A percentile compares a stretch with the other conserved stretches of the same genome.
phyloP scores from a whole-genome alignment of 64 coral and sea anemone genomes.

The Stylophora pistillata region DNA sequence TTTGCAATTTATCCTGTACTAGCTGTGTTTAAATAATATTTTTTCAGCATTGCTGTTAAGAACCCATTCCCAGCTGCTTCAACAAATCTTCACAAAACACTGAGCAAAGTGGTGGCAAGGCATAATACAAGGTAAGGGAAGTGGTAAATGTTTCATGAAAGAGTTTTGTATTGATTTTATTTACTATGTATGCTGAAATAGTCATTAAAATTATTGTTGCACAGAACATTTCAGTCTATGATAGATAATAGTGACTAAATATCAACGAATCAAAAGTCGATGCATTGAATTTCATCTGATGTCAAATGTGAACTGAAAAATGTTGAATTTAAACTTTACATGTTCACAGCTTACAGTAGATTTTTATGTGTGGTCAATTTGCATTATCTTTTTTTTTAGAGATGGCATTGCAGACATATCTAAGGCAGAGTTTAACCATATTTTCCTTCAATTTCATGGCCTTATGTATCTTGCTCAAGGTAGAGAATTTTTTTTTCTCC shows the following conservation, averaged over 20 bases:
- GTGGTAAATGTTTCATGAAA: background rate
- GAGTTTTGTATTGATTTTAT: too few relatives aligned
- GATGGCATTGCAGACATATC: slow-evolving; percentile 31
- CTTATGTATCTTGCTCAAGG: slow-evolving; percentile 94
- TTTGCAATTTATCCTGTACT: too few relatives aligned
- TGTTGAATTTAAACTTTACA: too few relatives aligned
- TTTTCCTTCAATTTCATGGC: slow-evolving; percentile 95
- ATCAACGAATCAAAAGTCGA: too few relatives aligned
- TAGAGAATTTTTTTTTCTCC: background rate
- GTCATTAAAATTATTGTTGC: too few relatives aligned
- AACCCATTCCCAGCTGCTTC: slow-evolving; percentile 98
- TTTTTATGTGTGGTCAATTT: too few relatives aligned
- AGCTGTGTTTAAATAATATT: background rate
- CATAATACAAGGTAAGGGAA: slow-evolving; percentile 53
- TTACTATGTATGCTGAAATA: too few relatives aligned
- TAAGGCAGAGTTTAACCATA: slow-evolving; percentile 79
- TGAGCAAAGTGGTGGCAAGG: slow-evolving; percentile 85
- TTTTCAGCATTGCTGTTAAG: slow-evolving; percentile 83
- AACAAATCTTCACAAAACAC: slow-evolving; percentile 95
- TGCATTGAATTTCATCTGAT: too few relatives aligned
- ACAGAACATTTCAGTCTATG: too few relatives aligned
- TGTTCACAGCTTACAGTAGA: too few relatives aligned
- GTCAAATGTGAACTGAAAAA: too few relatives aligned
- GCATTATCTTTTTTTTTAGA: background rate
- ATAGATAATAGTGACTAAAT: too few relatives aligned